phyloP scores from a whole-genome alignment of 2,113 vertebrate genomes.

The Vulpes vulpes region DNA sequence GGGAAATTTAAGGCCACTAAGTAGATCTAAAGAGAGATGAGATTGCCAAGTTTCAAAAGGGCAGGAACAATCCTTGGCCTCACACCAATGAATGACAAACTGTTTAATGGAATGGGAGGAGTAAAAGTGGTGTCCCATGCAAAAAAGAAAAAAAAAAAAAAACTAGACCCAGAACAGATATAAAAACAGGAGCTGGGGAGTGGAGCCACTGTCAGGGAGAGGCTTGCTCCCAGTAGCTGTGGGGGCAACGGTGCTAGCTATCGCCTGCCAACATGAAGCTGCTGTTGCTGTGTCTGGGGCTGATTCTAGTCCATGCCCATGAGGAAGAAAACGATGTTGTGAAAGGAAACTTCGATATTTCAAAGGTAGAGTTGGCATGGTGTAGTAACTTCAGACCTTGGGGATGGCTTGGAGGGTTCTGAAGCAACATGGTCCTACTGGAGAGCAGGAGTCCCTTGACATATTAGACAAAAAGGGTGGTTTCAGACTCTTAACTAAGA shows the following conservation, averaged over 20 bases:
- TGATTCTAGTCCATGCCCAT: background rate
- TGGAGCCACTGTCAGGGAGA: background rate
- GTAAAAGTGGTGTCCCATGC: rapidly evolving
- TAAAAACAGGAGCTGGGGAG: background rate
- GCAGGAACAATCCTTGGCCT: background rate
- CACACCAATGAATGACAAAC: background rate
- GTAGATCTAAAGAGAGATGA: background rate
- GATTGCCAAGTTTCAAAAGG: constrained; percentile 45
- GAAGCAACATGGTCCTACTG: background rate
- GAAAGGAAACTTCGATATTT: rapidly evolving
- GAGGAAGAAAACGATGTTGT: rapidly evolving
- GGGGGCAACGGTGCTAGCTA: rapidly evolving
- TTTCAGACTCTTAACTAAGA: background rate
- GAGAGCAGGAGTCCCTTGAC: background rate
- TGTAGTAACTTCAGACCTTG: rapidly evolving
- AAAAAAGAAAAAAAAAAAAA: too few relatives aligned
- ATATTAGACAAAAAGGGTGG: background rate
- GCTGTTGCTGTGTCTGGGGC: constrained; percentile 41
- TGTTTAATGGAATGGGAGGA: background rate
- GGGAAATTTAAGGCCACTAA: constrained; percentile 2
- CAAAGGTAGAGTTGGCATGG: background rate
- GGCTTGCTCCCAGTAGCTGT: background rate
- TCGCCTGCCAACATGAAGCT: constrained; percentile 44
- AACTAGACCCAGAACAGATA: background rate
- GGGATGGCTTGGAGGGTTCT: background rate